These are phyloP conservation scores for Gastrophryne carolinensis DNA, from an alignment of 2,797 vertebrate species.

Conservation along the genomic window DNA sequence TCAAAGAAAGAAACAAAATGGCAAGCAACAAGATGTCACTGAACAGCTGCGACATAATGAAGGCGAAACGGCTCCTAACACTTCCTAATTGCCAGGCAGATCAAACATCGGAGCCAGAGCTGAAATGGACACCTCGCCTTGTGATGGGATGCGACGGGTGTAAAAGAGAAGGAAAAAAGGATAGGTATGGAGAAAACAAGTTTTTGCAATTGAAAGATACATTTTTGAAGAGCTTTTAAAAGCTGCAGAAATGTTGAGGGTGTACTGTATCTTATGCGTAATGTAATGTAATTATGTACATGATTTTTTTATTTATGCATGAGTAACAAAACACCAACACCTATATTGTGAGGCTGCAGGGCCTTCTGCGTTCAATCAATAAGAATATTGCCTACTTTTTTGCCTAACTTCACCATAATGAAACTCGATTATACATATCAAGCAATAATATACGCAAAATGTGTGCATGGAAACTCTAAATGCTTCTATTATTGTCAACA, in stretches of 20 bases:
- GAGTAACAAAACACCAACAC: neutral
- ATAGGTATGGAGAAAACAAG: neutral
- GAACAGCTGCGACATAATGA: conserved; percentile 53
- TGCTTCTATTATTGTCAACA: too few relatives aligned
- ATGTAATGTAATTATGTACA: neutral
- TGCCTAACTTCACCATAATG: neutral
- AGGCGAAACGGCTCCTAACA: conserved; percentile 49
- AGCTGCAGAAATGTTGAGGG: conserved; percentile 8
- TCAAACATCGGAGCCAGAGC: conserved; percentile 39
- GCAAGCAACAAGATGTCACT: conserved; percentile 50
- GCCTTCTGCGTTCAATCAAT: neutral
- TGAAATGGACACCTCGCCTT: conserved; percentile 46
- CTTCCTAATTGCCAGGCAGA: conserved; percentile 49
- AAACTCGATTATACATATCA: neutral
- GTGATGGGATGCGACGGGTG: conserved; percentile 18
- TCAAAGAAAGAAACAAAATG: conserved; percentile 51
- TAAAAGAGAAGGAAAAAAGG: neutral
- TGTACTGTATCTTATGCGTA: neutral
- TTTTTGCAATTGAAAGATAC: neutral
- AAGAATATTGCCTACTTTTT: neutral
- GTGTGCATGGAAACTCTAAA: neutral
- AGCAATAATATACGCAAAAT: neutral
- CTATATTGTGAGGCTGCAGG: neutral
- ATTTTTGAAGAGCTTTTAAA: conserved; percentile 10
- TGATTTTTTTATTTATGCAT: neutral